phyloP scores from a whole-genome alignment of 2,888 invertebrate genomes.

The Eulithis prunata region DNA sequence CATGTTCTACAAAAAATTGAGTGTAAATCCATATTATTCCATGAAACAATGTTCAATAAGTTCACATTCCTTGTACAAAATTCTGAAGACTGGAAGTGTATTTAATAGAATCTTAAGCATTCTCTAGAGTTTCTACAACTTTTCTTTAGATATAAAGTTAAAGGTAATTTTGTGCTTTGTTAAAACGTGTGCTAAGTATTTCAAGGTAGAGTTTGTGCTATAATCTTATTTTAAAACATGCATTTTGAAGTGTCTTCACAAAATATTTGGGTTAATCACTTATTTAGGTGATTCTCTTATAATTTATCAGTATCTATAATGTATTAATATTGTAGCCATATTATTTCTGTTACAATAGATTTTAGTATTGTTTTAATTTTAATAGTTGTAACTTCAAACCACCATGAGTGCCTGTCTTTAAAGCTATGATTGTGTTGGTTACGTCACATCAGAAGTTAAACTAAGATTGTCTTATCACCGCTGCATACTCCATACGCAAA shows the following conservation, averaged over 20 bases:
- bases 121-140: constrained; percentile 24
- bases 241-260: constrained; percentile 9
- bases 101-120: constrained; percentile 14
- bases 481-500: too few species aligned
- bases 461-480: constrained; percentile 8
- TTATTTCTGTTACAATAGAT: constrained; percentile 38
- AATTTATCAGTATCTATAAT: constrained; percentile 36
- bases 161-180: constrained; percentile 17
- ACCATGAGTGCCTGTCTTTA: constrained; percentile 73
- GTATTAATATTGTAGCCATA: constrained; percentile 43
- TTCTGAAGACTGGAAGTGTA: constrained; percentile 39
- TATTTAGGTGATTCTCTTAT: constrained; percentile 24
- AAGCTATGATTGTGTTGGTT: constrained; percentile 30
- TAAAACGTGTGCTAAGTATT: constrained; percentile 19
- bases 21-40: constrained; percentile 1
- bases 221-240: constrained; percentile 11
- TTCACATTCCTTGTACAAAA: constrained; percentile 37
- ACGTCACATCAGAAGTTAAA: constrained; percentile 30
- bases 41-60: constrained; percentile 1
- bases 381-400: constrained; percentile 45
- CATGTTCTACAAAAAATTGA: not conserved
- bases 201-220: not conserved
- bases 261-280: constrained; percentile 10
- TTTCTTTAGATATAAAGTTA: constrained; percentile 5
- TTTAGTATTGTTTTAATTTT: constrained; percentile 29